A percentile compares a stretch with the other conserved stretches of the same genome.
These are phyloP conservation scores for Montifringilla adamsi DNA, from an alignment of 2,113 vertebrate species.

Conservation along the genomic window DNA sequence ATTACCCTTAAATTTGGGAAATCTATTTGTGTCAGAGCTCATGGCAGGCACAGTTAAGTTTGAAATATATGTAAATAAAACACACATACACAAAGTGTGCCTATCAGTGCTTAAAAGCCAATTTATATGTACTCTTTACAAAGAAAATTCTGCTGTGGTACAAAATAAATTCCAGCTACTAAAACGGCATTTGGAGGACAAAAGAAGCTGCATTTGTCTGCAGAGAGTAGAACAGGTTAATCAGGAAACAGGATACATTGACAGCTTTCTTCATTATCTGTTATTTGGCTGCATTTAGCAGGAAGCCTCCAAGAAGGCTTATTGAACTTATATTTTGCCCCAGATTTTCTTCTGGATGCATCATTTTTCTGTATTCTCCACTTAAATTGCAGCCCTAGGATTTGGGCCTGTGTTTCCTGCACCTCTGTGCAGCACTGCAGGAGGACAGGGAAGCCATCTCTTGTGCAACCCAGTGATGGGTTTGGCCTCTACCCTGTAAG, in stretches of 20 bases:
- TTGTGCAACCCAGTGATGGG: background rate
- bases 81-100: background rate
- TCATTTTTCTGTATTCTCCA: background rate
- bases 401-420: background rate
- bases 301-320: background rate
- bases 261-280: background rate
- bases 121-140: background rate
- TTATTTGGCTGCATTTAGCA: background rate
- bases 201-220: background rate
- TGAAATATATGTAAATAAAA: slow-evolving; percentile 4
- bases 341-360: background rate
- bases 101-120: background rate
- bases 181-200: background rate
- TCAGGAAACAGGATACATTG: background rate
- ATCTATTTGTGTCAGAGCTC: background rate
- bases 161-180: background rate
- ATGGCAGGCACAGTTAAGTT: background rate
- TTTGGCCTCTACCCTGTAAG: background rate
- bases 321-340: background rate
- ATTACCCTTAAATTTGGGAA: slow-evolving; percentile 2
- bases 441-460: background rate
- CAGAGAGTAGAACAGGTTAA: background rate
- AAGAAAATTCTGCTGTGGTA: background rate
- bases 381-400: background rate
- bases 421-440: background rate